Conservation (phyloP, 2,797 vertebrate species). For the Galago senegalensis region DNA sequence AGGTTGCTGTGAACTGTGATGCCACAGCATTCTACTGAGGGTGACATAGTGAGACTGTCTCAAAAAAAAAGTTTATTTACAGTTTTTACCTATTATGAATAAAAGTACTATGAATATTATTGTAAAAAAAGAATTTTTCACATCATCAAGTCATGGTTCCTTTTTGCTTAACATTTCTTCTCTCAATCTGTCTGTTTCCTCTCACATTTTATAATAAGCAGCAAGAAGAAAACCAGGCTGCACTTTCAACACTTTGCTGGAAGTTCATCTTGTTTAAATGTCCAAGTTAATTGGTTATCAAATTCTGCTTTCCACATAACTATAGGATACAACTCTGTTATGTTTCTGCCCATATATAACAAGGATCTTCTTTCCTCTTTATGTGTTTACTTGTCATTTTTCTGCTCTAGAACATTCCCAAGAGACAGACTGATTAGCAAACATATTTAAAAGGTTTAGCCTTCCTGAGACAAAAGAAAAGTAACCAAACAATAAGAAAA, state of each 20-base stretch:
- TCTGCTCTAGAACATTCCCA: background rate
- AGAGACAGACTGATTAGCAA: background rate
- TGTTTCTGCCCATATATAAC: background rate
- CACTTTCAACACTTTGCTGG: background rate
- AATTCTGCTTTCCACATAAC: background rate
- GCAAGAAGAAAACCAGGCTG: background rate
- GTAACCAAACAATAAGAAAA: background rate
- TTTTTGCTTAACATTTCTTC: background rate
- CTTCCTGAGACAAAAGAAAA: conserved; percentile 2
- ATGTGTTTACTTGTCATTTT: background rate
- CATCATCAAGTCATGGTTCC: background rate
- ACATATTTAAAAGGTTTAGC: background rate
- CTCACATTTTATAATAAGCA: background rate
- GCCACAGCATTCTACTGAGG: no score
- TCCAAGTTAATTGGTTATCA: background rate
- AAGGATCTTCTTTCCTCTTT: background rate
- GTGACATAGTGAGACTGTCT: no score
- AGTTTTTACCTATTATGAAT: no score
- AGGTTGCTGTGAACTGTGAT: no score
- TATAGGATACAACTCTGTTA: background rate
- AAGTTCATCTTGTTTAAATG: background rate
- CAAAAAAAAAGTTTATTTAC: no score
- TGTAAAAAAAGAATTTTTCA: no score
- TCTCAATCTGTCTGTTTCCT: background rate
- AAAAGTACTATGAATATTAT: no score